Evolutionary conservation across 2,888 invertebrate species (phyloP), one percentile per base, ranked within the genome.

Genomic region (Xanthorhoe spadicearia): DNA sequence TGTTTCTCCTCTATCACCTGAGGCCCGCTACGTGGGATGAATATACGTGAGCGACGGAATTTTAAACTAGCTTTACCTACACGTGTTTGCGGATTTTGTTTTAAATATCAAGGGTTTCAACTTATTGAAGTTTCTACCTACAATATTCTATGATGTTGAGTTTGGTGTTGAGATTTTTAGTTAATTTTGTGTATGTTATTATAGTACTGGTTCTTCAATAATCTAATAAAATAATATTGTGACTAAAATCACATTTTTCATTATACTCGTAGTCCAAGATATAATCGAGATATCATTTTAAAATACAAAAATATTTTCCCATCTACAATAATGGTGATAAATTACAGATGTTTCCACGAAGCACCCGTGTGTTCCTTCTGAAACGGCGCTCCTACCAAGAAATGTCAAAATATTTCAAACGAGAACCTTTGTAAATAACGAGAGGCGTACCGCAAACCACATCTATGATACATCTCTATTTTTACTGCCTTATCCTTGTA

Each of bases 331-430:
- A 74, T n/a, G 63, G 74, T 77, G 77, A 81, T 86, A 81, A 82
- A 84, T 83, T 82, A 82, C 75, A 72, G 71, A 75, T 67, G 74
- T 66, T 90, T 89, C 89, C 79, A 76, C 79, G 87, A 89, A 89
- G 83, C 85, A 82, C 82, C 82, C 83, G 80, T 75, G 76, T 65
- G 74, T 74, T 73, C 71, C 75, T 76, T 75, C 74, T 76, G 74
- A 69, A 76, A 76, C 72, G 74, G 66, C 73, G 72, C 74, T 75
- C 79, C 79, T 92, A 90, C 92, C 80, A 69, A 87, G 92, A 92
- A 92, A 84, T 82, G 90, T 90, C 92, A 89, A 91, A 91, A 92
- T 90, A 91, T 90, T 88, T 90, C 86, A 89, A 81, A 84, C 77
- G 74, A 77, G 74, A 74, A 80, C 77, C 79, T 83, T 83, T 81